Base-by-base conservation (phyloP, 2,888 invertebrate species). In the Andrena hattorfiana region DNA sequence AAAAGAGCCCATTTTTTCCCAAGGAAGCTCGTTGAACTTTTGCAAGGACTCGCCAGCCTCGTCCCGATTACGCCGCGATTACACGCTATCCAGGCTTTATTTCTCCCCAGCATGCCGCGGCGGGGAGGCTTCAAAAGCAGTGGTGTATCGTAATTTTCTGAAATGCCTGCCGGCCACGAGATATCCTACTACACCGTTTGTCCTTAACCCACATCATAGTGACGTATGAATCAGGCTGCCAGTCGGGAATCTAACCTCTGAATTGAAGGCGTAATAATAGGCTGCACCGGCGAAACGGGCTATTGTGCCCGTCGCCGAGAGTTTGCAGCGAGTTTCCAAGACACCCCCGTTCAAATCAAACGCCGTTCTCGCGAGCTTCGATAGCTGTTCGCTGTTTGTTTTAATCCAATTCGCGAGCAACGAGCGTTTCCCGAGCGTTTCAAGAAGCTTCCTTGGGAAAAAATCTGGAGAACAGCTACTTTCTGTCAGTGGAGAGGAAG, bases 131-230 rank as follows among this genome's bases (percentile, higher is more conserved):
- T 79, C 51, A 60, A 70, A 71, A 76, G 81, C 68, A 67, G 42
- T n/a, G 56, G n/a, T 49, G 35, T 80, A 72, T 82, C 73, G 81
- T 77, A 74, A 78, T 82, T 80, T 83, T 80, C 74, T 77, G 70
- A 84, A 86, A 82, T 74, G 68, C 67, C 77, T 62, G 51, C 64
- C 77, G 81, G 76, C 69, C 72, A 49, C 68, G 51, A 71, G 51
- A 78, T 73, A 77, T 74, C 74, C 73, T 68, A 42, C 42, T 42
- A 42, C 42, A 56, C 59, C 26, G 71, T 64, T 42, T 72, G 81
- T 86, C 86, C 86, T 86, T 86, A 84, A 86, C 86, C 86, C 86
- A 84, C 59, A 81, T 84, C 84, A 81, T 20, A 16, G 56, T 60
- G 78, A 84, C 67, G 72, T 66, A 71, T 75, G 80, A 83, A 83